A percentile compares a stretch with the other conserved stretches of the same genome.
These are phyloP conservation scores for Pipistrellus nathusii DNA, from an alignment of 2,797 vertebrate species.

Conservation along the genomic window DNA sequence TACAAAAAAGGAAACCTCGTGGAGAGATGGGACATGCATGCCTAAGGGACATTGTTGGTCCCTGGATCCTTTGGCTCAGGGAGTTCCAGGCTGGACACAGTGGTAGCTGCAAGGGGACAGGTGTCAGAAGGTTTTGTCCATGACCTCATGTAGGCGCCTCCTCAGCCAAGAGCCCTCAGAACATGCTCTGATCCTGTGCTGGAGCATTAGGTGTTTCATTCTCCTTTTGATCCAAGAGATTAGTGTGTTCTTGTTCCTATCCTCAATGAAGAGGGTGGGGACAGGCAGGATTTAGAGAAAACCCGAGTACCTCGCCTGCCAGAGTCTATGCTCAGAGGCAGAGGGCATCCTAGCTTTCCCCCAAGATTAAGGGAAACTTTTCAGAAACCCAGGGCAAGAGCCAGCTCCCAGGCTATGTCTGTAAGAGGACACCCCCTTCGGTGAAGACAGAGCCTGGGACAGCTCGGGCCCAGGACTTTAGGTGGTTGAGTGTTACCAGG, in stretches of 20 bases:
- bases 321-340: constrained; percentile 12
- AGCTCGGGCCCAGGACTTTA: neutral
- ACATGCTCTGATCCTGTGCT: constrained; percentile 48
- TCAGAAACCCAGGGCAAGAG: neutral
- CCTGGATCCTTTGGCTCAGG: constrained; percentile 50
- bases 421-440: neutral
- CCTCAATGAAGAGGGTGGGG: constrained; percentile 22
- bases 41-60: neutral
- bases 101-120: constrained; percentile 32
- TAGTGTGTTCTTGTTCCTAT: constrained; percentile 39
- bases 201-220: constrained; percentile 4
- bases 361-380: constrained; percentile 15
- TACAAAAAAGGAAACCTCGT: constrained; percentile 7
- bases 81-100: neutral
- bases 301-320: neutral
- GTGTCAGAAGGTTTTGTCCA: neutral
- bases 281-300: constrained; percentile 50
- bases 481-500: neutral
- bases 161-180: constrained; percentile 47
- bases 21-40: constrained; percentile 7
- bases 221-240: constrained; percentile 68
- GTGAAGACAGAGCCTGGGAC: neutral
- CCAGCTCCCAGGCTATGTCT: neutral
- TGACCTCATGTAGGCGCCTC: constrained; percentile 53
- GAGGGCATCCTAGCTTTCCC: neutral